phyloP scores from a whole-genome alignment of 2,113 vertebrate genomes.

The Motacilla alba region DNA sequence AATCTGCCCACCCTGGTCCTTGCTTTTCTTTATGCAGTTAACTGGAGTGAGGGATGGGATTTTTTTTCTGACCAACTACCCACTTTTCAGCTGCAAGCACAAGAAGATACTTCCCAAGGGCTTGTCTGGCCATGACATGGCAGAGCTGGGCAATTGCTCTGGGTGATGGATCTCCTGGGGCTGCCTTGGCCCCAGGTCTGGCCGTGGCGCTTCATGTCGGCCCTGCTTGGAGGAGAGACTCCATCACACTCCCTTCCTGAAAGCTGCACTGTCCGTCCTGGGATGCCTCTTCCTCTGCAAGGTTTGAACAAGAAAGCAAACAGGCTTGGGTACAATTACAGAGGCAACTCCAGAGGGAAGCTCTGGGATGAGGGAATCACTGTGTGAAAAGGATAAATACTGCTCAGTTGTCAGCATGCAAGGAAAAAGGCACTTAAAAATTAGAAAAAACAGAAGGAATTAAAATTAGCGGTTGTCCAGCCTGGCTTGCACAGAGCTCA shows the following conservation, averaged over 20 bases:
- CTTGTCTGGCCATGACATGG: not conserved
- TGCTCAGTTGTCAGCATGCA: not conserved
- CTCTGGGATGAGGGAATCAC: not conserved
- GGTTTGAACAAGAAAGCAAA: not conserved
- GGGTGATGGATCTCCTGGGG: not conserved
- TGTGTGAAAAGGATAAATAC: not conserved
- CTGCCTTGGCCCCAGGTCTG: not conserved
- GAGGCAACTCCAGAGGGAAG: not conserved
- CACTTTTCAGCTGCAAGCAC: not conserved
- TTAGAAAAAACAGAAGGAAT: not conserved
- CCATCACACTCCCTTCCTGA: fast-evolving
- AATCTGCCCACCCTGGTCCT: not conserved
- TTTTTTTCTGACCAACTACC: not conserved
- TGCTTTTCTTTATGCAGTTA: slow-evolving; percentile 19
- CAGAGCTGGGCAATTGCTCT: not conserved
- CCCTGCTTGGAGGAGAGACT: not conserved
- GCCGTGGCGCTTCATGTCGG: not conserved
- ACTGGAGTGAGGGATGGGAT: not conserved
- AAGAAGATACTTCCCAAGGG: not conserved
- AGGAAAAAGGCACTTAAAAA: not conserved
- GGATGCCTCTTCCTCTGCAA: not conserved
- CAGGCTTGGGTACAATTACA: not conserved
- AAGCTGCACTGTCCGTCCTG: not conserved
- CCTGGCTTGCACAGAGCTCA: fast-evolving
- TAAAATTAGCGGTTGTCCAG: not conserved